Conservation (phyloP, 2,113 vertebrate genomes). For the Danio rerio region DNA sequence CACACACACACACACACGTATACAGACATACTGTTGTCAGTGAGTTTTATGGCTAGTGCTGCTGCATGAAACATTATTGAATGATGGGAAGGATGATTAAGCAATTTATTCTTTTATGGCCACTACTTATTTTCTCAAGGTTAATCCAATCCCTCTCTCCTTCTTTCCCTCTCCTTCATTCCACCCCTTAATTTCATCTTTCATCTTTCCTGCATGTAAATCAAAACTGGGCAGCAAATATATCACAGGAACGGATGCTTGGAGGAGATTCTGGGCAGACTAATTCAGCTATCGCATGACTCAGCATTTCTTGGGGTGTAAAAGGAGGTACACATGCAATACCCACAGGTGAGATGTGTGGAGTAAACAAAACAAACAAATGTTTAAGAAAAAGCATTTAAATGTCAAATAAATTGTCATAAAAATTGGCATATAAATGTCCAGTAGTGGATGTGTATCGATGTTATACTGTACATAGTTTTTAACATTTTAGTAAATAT, state of each 20-base stretch:
- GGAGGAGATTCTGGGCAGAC: not conserved
- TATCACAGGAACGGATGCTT: conserved; percentile 5
- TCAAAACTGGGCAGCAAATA: conserved; percentile 34
- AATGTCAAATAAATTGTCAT: too few relatives aligned
- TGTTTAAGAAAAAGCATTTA: too few relatives aligned
- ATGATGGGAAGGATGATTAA: conserved; percentile 54
- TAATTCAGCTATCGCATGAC: conserved; percentile 29
- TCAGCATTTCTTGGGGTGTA: conserved; percentile 27
- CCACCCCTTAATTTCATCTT: conserved; percentile 1
- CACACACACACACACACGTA: not conserved
- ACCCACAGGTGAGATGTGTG: not conserved
- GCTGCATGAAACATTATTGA: conserved; percentile 35
- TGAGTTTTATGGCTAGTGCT: conserved; percentile 33
- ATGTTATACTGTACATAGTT: too few relatives aligned
- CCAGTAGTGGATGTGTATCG: too few relatives aligned
- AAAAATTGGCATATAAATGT: too few relatives aligned
- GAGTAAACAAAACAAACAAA: not conserved
- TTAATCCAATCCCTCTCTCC: conserved; percentile 79
- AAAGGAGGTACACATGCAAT: not conserved
- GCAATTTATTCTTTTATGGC: conserved; percentile 51
- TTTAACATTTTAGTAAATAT: too few relatives aligned
- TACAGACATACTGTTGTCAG: conserved; percentile 13
- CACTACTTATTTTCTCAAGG: conserved; percentile 42
- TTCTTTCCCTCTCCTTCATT: conserved; percentile 51
- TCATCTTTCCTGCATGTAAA: conserved; percentile 34